Evolutionary conservation across 2,888 invertebrate species (phyloP), one percentile per base, ranked within the genome.

Genomic region (Saturnia japonica): DNA sequence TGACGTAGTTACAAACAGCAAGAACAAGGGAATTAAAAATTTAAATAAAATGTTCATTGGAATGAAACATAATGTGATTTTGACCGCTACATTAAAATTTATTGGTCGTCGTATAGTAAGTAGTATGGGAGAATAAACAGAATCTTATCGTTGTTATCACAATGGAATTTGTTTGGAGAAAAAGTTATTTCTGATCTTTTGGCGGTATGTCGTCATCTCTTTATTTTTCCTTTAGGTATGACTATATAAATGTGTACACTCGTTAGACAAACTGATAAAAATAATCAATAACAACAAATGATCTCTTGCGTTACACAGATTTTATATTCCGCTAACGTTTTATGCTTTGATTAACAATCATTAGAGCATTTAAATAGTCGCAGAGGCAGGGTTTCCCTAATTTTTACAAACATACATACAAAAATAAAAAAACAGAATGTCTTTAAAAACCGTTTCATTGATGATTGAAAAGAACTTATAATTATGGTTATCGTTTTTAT

Each of bases 161-260:
- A 78, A 76, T 70, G 82, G 82, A 86, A 85, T 83, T 82, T 85
- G 84, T 86, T 88, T 85, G 83, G 75, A 83, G 84, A 81, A 83
- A 84, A 85, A 82, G 83, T 82, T 86, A 82, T 85, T 84, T 86
- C 80, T 84, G 85, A 88, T 83, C 80, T 75, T 77, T 80, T 75
- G 77, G 79, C 78, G 82, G 78, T 77, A 72, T 77, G 80, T 75
- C 82, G 82, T 84, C 83, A 81, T 73, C 67, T 71, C 70, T 77
- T 78, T 80, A 79, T 79, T 78, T 79, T 79, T 77, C 76, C 70
- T 71, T 74, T 77, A 80, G 76, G 79, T 79, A 78, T 81, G 80
- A 78, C 75, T 76, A 75, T 68, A 72, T 72, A 68, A 47, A 64
- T 70, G 47, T 70, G 51, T 64, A 70, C 25, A 28, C 64, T 66